Evolutionary conservation across 2,113 vertebrate species (phyloP), one percentile per base, ranked within the genome.

Genomic region (Xenopus laevis): DNA sequence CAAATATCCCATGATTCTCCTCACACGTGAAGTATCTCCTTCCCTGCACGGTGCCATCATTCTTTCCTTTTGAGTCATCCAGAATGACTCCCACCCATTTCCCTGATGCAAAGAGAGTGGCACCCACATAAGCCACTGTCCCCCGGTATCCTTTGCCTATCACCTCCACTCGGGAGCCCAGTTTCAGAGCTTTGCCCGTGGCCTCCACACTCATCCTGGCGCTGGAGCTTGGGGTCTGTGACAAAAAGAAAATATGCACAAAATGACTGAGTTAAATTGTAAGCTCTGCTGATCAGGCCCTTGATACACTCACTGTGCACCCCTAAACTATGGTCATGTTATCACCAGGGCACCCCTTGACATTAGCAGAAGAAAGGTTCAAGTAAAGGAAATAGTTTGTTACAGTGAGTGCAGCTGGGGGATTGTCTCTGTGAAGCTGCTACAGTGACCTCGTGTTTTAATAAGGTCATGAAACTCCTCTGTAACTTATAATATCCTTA

Each of bases 51-150:
- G 93, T 98, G 63, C 97, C 97, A 0, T 99, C 96, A 0, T 98
- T 99, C 90, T 99, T 99, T 84, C 96, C 97, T 72, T 93, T 96
- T 9, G 96, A 86, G 80, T 98, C 96, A 6, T 98, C 95, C 86
- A 99, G 87, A 86, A 99, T 96, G 79, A 98, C 95, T 0, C 97
- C 97, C 0, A 99, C 96, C 96, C 97, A 99, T 20, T 98, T 98
- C 1, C 97, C 97, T 0, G 95, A 95, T 87, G 97, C 95, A 16
- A 99, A 99, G 0, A 97, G 90, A 0, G 97, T 99, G 84, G 90
- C 92, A 0, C 97, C 97, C 0, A 99, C 94, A 58, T 95, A 99
- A 18, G 96, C 96, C 84, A 99, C 97, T 0, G 93, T 96, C 17
- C 97, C 97, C 0, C 92, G 92, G 87, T 99, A 90, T 9, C 96